phyloP scores from a whole-genome alignment of 2,797 vertebrate species.

The Myotis planiceps region DNA sequence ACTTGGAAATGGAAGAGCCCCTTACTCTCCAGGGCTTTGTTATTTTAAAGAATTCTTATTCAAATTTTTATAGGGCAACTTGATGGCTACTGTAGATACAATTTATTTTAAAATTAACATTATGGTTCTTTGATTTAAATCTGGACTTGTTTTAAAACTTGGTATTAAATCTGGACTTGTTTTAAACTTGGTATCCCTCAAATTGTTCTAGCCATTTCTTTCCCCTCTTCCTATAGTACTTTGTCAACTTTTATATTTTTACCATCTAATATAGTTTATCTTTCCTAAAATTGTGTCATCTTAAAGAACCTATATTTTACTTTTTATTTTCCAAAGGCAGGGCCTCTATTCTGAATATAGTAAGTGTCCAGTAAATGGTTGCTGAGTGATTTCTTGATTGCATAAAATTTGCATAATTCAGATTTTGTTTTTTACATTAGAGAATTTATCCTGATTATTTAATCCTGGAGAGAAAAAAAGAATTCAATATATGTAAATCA shows the following conservation, averaged over 20 bases:
- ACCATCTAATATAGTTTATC: not conserved
- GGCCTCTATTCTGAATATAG: not conserved
- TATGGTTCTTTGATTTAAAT: not conserved
- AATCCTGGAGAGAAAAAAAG: not conserved
- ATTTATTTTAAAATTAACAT: not conserved
- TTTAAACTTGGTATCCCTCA: not conserved
- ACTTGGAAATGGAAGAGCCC: not conserved
- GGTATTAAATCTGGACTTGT: not conserved
- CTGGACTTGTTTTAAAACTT: not conserved
- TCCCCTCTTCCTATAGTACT: not conserved
- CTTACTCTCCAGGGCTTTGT: not conserved
- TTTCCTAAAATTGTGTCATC: not conserved
- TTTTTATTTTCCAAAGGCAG: not conserved
- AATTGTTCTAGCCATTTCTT: not conserved
- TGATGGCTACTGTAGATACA: not conserved
- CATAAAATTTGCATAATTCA: not conserved
- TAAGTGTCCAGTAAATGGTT: not conserved
- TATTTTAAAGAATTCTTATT: not conserved
- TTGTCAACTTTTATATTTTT: not conserved
- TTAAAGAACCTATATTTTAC: not conserved
- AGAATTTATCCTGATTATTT: not conserved
- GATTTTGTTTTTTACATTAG: conserved; percentile 6
- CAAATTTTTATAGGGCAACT: not conserved
- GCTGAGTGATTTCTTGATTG: not conserved
- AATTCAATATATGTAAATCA: not conserved